Base-by-base conservation (phyloP, 2,797 vertebrate genomes). In the Pantherophis alleghaniensis region DNA sequence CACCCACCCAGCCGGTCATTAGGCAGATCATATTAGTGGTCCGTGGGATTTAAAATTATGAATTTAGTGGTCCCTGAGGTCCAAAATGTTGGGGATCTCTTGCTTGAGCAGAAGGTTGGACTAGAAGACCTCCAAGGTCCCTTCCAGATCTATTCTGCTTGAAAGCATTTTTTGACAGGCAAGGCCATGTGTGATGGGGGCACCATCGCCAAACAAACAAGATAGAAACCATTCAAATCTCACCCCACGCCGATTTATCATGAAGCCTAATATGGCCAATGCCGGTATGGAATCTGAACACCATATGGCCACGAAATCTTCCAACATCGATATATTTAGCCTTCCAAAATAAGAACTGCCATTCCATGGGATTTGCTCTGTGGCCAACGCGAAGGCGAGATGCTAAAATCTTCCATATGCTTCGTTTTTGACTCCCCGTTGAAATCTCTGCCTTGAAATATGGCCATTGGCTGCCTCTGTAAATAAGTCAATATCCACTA, bases 231-330 rank as follows among this genome's bases (percentile, higher is more conserved):
- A 92, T 93, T 79, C 11, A 0, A 0, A 90, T 79, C 0, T 91
- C 86, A 59, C 69, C 4, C 0, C 0, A 42, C 79, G 69, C 94
- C 94, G 91, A 57, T 32, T 92, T 91, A 94, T 95, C 95, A 92
- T 92, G 93, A 92, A 86, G 94, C 87, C 87, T 74, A 37, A 86
- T 90, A 94, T 94, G 66, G 89, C 63, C 91, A 13, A 87, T 95
- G 95, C 95, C 96, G 95, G 92, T 88, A 92, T 90, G 86, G 87
- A 94, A 96, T 91, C 93, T 94, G 95, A 96, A 92, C 89, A 51
- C 94, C 96, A 94, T 95, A 94, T 91, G 95, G 91, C 7, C 89
- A 0, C 13, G 51, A 88, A 94, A 28, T 90, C 94, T 91, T 94
- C 95, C 93, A 92, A 53, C 91, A 47, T 56, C 93, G 69, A 87